phyloP scores from a whole-genome alignment of 2,888 invertebrate species.

The Zelleria hepariella region DNA sequence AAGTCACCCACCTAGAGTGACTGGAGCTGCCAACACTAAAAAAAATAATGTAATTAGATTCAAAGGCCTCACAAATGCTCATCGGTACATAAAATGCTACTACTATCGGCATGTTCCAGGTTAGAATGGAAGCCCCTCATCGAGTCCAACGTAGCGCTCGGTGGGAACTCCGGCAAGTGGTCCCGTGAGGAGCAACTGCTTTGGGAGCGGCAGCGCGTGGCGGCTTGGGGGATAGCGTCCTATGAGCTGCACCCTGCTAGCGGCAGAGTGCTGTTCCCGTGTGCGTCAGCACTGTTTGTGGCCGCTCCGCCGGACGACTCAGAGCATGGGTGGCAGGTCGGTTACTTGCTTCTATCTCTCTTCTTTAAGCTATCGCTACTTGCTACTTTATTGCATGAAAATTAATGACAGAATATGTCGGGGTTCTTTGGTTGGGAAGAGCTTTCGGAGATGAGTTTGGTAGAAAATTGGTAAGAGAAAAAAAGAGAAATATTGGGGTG shows the following conservation, averaged over 20 bases:
- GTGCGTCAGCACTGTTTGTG: conserved; percentile 89
- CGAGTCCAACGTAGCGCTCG: conserved; percentile 79
- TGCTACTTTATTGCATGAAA: too few relatives aligned
- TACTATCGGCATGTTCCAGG: too few relatives aligned
- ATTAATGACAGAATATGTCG: too few relatives aligned
- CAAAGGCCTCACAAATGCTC: too few relatives aligned
- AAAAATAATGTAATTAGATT: too few relatives aligned
- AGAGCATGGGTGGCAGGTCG: conserved; percentile 22
- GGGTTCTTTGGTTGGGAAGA: too few relatives aligned
- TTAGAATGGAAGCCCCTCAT: conserved; percentile 87
- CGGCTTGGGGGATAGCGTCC: conserved; percentile 94
- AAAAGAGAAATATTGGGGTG: too few relatives aligned
- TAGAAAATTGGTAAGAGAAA: too few relatives aligned
- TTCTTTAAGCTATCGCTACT: background rate
- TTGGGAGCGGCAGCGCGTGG: conserved; percentile 91
- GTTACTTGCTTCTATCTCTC: background rate
- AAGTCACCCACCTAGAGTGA: too few relatives aligned
- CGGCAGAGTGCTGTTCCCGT: conserved; percentile 92
- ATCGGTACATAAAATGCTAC: too few relatives aligned
- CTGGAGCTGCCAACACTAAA: too few relatives aligned
- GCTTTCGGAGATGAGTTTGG: too few relatives aligned
- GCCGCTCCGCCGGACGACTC: conserved; percentile 57
- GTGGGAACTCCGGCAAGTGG: conserved; percentile 72
- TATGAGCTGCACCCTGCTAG: conserved; percentile 88
- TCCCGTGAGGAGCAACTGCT: conserved; percentile 92